A percentile compares a stretch with the other conserved stretches of the same genome.
Conservation (phyloP, 2,113 vertebrate genomes). For the Cryptotis parvus region DNA sequence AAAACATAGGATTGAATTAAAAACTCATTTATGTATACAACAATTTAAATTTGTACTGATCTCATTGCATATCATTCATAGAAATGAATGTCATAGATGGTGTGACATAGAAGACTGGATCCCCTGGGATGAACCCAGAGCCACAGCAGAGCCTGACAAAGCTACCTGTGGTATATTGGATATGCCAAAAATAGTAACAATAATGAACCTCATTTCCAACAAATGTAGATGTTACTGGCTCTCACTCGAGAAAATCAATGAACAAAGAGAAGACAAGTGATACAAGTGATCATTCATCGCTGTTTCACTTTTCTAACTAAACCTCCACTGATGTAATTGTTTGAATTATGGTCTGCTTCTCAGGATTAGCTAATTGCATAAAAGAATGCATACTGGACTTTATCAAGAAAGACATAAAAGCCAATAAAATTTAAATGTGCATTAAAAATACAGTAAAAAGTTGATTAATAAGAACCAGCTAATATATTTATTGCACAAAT, state of each 20-base stretch:
- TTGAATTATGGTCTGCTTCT: constrained; percentile 21
- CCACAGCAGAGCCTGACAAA: no score
- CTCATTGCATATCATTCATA: constrained; percentile 26
- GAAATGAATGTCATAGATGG: no score
- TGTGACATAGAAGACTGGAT: no score
- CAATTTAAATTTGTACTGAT: neutral
- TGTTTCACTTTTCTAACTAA: neutral
- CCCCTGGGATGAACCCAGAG: no score
- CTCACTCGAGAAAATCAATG: no score
- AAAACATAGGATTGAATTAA: constrained; percentile 39
- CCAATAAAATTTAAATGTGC: neutral
- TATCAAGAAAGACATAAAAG: neutral
- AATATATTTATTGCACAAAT: constrained; percentile 11
- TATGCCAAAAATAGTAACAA: no score
- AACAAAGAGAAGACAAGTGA: no score
- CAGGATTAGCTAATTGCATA: neutral
- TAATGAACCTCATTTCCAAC: no score
- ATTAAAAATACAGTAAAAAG: neutral
- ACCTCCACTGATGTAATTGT: neutral
- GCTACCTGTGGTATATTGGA: no score
- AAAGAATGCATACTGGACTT: neutral
- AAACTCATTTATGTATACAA: neutral
- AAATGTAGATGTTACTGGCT: no score
- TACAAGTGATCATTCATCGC: constrained; percentile 22
- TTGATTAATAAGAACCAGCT: neutral